These are phyloP conservation scores for Falco biarmicus DNA, from an alignment of 2,797 vertebrate genomes.

Conservation along the genomic window DNA sequence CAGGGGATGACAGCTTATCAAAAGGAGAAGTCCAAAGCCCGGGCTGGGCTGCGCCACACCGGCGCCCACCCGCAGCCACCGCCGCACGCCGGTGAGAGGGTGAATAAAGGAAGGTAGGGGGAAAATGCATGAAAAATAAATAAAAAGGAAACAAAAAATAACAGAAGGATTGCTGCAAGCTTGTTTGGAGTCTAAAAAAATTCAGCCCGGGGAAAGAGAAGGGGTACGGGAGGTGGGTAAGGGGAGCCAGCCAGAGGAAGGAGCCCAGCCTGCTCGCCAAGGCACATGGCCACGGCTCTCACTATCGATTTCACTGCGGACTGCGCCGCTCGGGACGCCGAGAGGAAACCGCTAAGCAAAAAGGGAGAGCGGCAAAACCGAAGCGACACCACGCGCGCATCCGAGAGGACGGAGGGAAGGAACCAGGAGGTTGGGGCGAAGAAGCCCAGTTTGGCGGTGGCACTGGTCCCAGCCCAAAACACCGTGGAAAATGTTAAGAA, in stretches of 20 bases:
- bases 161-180: neutral
- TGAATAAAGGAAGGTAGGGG: conserved; percentile 59
- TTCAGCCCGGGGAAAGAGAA: conserved; percentile 2
- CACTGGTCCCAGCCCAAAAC: neutral
- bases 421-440: neutral
- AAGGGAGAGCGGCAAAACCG: neutral
- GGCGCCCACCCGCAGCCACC: accelerated
- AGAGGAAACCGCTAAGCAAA: neutral
- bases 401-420: neutral
- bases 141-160: conserved; percentile 40
- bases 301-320: conserved; percentile 8
- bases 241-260: neutral
- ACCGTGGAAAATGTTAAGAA: accelerated
- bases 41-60: neutral
- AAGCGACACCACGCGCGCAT: accelerated
- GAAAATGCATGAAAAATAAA: conserved; percentile 58
- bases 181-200: neutral
- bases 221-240: neutral
- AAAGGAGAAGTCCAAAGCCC: conserved; percentile 82
- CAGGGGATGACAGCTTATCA: conserved; percentile 85
- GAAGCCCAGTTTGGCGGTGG: neutral
- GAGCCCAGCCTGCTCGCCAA: neutral
- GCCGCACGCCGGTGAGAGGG: neutral
- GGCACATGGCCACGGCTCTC: neutral
- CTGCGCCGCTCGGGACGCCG: neutral